These are phyloP conservation scores for Callithrix jacchus DNA, from an alignment of 2,113 vertebrate species.

Conservation along the genomic window DNA sequence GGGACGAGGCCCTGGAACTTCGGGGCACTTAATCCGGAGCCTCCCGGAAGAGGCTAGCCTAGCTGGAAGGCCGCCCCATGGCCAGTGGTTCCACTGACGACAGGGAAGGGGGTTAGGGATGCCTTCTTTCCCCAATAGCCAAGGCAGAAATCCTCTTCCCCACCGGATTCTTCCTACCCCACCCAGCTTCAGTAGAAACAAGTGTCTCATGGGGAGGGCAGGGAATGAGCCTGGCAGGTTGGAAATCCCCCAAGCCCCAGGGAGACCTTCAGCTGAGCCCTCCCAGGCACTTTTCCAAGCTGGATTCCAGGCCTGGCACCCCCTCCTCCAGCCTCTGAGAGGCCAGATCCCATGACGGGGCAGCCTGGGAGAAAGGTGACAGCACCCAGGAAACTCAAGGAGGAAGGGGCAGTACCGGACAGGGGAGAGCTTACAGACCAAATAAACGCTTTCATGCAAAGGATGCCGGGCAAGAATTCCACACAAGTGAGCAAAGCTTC, in stretches of 20 bases:
- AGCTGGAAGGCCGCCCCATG: neutral
- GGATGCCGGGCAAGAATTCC: neutral
- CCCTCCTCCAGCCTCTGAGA: neutral
- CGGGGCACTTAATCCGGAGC: rapidly evolving
- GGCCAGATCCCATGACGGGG: neutral
- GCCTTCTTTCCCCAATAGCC: neutral
- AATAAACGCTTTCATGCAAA: neutral
- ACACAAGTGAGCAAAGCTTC: rapidly evolving
- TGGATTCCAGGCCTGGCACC: neutral
- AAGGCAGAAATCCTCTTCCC: neutral
- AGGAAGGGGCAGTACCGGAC: neutral
- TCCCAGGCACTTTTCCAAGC: neutral
- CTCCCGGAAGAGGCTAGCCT: neutral
- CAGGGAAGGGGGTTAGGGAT: neutral
- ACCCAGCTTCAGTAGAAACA: neutral
- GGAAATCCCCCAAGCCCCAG: neutral
- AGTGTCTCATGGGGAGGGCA: neutral
- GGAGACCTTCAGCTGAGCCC: neutral
- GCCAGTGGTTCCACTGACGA: rapidly evolving
- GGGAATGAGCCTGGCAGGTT: neutral
- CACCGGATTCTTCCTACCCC: rapidly evolving
- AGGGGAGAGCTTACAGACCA: neutral
- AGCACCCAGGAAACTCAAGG: neutral
- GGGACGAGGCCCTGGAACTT: too few relatives aligned
- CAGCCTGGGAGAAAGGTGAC: neutral